Evolutionary conservation across 2,888 invertebrate species (phyloP).

Genomic region (Eupithecia insigniata): DNA sequence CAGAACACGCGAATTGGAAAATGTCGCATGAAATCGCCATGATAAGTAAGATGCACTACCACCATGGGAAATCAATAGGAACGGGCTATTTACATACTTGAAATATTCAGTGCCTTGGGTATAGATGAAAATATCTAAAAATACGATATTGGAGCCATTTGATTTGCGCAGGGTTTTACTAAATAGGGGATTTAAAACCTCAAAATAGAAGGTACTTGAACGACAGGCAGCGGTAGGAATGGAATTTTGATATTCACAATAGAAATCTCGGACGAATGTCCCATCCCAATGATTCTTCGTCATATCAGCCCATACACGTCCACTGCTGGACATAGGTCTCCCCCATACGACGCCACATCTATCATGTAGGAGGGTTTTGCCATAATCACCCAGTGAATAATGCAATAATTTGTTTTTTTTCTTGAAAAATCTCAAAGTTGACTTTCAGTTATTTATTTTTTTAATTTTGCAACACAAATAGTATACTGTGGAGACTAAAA

Average conservation of each 20-base stretch:
- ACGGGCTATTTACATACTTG: background rate
- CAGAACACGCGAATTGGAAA: slow-evolving; percentile 19
- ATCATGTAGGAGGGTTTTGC: no score
- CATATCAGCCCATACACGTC: no score
- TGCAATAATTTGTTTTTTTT: background rate
- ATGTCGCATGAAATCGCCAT: slow-evolving; percentile 21
- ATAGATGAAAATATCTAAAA: background rate
- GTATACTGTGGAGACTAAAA: no score
- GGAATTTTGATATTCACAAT: background rate
- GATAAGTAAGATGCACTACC: slow-evolving; percentile 5
- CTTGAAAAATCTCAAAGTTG: no score
- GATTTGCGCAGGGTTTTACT: no score
- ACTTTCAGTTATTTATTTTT: no score
- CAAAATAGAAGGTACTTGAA: background rate
- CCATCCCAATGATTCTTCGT: no score
- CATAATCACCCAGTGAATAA: no score
- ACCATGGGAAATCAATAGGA: background rate
- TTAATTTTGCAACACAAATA: no score
- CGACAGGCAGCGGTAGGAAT: background rate
- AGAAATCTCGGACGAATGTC: no score
- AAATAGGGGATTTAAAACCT: background rate
- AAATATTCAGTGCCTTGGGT: background rate
- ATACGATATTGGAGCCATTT: background rate
- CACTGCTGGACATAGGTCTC: no score
- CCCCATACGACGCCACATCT: no score